phyloP scores from a whole-genome alignment of 1,140 invertebrate species.

The Diachasma alloeum region DNA sequence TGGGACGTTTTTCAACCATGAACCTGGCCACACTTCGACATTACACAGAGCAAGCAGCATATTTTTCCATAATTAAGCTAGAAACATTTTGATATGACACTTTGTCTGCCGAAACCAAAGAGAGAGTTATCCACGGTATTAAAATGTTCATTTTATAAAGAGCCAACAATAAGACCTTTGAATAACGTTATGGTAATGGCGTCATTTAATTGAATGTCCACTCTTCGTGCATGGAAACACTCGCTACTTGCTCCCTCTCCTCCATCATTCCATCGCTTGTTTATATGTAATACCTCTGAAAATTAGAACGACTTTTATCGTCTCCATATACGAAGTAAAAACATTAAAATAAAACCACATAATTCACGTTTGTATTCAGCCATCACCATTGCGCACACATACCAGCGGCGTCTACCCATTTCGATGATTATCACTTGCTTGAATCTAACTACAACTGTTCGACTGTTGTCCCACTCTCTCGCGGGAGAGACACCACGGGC shows the following conservation, averaged over 20 bases:
- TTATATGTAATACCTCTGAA: not conserved
- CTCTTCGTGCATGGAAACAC: not conserved
- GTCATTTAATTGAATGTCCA: not conserved
- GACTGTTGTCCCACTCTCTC: not conserved
- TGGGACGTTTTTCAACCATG: too few species aligned
- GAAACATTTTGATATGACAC: not conserved
- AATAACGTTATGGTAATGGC: not conserved
- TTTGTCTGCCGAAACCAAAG: not conserved
- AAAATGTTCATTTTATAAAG: not conserved
- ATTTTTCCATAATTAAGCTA: too few species aligned
- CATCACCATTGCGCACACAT: not conserved
- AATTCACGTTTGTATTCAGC: not conserved
- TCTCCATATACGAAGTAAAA: not conserved
- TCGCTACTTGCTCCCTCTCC: not conserved
- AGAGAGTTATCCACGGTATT: not conserved
- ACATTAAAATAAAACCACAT: not conserved
- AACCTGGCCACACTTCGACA: too few species aligned
- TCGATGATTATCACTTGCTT: not conserved
- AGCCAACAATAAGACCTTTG: not conserved
- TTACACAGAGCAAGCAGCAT: too few species aligned
- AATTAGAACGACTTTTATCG: slow-evolving; percentile 5
- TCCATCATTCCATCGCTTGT: not conserved
- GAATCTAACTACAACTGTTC: not conserved
- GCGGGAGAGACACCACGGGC: not conserved
- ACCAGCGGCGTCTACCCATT: not conserved